Evolutionary conservation across 2,113 vertebrate genomes (phyloP).

Genomic region (Raja brachyura): DNA sequence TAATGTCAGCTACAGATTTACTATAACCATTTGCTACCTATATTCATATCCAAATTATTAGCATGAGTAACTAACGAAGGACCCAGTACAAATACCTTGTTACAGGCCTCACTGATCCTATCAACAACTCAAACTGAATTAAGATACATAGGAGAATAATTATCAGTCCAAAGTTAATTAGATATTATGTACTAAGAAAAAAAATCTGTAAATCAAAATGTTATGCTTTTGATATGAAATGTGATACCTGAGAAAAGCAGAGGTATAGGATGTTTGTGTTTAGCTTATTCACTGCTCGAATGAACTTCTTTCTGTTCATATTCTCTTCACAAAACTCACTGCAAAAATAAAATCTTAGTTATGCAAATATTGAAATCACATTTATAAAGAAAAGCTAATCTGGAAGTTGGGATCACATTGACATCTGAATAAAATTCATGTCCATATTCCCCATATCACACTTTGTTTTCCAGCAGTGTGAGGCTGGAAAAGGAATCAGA

Average conservation of each 20-base stretch:
- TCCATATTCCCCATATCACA: no score
- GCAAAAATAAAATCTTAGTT: conserved; percentile 40
- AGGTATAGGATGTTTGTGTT: conserved; percentile 93
- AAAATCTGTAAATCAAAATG: background rate
- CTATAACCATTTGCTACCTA: no score
- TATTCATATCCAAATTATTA: no score
- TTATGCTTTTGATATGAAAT: background rate
- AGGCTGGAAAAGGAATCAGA: background rate
- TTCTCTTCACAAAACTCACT: conserved; percentile 97
- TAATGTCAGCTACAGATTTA: no score
- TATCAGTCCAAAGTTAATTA: background rate
- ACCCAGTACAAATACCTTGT: no score
- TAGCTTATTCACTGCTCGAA: conserved; percentile 84
- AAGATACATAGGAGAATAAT: background rate
- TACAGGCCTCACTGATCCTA: no score
- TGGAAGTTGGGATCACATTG: background rate
- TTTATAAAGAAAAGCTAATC: background rate
- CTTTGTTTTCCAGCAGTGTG: background rate
- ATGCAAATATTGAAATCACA: background rate
- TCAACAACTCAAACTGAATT: background rate
- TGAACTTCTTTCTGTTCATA: conserved; percentile 85
- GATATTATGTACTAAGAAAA: background rate
- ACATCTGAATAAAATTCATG: no score
- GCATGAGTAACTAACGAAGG: no score
- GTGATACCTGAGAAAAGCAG: conserved; percentile 92